Conservation (phyloP, 2,888 invertebrate genomes). For the Sturmia bella region DNA sequence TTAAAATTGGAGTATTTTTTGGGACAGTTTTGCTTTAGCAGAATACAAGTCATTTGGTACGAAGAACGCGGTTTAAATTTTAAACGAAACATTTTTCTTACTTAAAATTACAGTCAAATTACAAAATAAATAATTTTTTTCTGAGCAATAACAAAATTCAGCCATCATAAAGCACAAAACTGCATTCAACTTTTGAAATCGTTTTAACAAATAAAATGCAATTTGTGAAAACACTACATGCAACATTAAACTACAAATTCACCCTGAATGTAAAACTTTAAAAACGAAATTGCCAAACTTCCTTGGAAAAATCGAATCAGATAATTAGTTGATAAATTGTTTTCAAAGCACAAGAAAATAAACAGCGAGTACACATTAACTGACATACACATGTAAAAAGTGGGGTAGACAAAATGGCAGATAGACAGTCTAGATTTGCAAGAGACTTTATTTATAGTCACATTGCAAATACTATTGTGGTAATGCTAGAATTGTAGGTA, state of each 20-base stretch:
- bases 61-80: no score
- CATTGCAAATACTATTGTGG: not conserved
- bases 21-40: no score
- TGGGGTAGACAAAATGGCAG: conserved; percentile 27
- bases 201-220: conserved; percentile 8
- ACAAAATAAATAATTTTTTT: conserved; percentile 20
- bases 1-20: no score
- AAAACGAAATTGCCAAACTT: conserved; percentile 67
- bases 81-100: not conserved
- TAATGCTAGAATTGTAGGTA: not conserved
- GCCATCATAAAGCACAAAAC: not conserved
- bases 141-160: conserved; percentile 10
- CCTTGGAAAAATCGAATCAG: conserved; percentile 68
- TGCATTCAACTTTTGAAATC: conserved; percentile 31
- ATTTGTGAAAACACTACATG: conserved; percentile 28
- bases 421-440: conserved; percentile 46
- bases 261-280: conserved; percentile 60
- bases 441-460: conserved; percentile 34
- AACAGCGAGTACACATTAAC: conserved; percentile 17
- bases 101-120: conserved; percentile 52
- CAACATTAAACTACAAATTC: conserved; percentile 38
- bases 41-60: no score
- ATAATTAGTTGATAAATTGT: conserved; percentile 70
- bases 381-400: not conserved
- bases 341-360: conserved; percentile 50